These are phyloP conservation scores for Harpagifer antarcticus DNA, from an alignment of 2,797 vertebrate species.

Conservation along the genomic window DNA sequence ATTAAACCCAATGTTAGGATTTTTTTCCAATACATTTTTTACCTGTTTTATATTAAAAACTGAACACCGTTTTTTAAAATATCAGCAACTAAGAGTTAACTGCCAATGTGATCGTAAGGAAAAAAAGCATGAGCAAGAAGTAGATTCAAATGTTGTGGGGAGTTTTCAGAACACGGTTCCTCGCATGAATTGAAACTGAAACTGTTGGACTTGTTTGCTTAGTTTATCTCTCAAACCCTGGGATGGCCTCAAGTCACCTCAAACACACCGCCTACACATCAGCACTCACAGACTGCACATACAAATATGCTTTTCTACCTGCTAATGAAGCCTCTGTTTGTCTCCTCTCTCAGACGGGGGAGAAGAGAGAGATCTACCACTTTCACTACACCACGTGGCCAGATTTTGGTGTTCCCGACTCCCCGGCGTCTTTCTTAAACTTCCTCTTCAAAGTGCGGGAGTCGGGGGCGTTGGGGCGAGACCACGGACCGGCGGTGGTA, in stretches of 20 bases:
- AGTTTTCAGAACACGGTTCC: not conserved
- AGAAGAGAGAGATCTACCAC: slow-evolving; percentile 94
- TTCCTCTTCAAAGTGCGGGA: slow-evolving; percentile 98
- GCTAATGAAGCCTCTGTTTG: not conserved
- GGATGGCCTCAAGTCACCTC: not conserved
- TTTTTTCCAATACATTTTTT: not conserved
- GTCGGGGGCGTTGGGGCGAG: slow-evolving; percentile 87
- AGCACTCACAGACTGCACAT: too few species aligned
- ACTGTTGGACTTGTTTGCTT: slow-evolving; percentile 14
- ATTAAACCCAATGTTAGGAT: not conserved
- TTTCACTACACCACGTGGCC: slow-evolving; percentile 99
- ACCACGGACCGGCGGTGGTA: slow-evolving; percentile 92
- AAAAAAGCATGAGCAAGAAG: not conserved
- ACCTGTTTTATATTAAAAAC: not conserved
- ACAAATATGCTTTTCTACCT: not conserved
- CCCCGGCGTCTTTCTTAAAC: slow-evolving; percentile 97
- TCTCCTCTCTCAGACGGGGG: slow-evolving; percentile 86
- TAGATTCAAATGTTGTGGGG: not conserved
- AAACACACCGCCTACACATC: not conserved
- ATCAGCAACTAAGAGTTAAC: not conserved
- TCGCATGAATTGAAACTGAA: slow-evolving; percentile 38
- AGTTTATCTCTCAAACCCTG: not conserved
- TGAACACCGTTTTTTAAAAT: not conserved
- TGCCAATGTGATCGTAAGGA: not conserved
- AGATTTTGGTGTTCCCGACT: slow-evolving; percentile 97